Evolutionary conservation across 2,113 vertebrate genomes (phyloP).

Genomic region (Talpa occidentalis): DNA sequence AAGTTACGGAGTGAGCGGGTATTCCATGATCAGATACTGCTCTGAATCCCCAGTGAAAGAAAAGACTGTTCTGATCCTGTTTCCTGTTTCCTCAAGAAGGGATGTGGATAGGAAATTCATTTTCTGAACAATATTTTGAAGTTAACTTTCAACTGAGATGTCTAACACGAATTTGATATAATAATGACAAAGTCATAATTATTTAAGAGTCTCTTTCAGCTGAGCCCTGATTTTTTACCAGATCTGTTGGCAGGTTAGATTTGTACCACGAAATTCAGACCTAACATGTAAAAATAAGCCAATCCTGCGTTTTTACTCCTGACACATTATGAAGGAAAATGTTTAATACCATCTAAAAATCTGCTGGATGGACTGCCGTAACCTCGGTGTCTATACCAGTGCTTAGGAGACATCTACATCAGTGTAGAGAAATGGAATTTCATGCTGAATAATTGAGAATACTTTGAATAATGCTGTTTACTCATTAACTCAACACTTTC

Average conservation of each 20-base stretch:
- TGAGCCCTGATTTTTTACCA: neutral
- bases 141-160: neutral
- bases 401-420: neutral
- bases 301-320: neutral
- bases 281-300: constrained; percentile 23
- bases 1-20: neutral
- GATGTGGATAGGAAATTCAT: neutral
- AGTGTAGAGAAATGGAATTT: neutral
- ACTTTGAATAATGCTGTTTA: neutral
- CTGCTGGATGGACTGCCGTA: neutral
- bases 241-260: neutral
- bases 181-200: neutral
- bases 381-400: neutral
- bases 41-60: neutral
- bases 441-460: neutral
- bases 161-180: neutral
- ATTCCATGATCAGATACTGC: neutral
- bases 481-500: neutral
- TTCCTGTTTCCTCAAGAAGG: neutral
- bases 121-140: neutral
- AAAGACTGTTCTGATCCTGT: neutral
- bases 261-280: neutral
- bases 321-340: neutral
- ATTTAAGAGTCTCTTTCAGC: neutral
- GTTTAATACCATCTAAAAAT: neutral